Evolutionary conservation across 2,113 vertebrate species (phyloP), one percentile per base, ranked within the genome.

Genomic region (Syngnathus typhle): DNA sequence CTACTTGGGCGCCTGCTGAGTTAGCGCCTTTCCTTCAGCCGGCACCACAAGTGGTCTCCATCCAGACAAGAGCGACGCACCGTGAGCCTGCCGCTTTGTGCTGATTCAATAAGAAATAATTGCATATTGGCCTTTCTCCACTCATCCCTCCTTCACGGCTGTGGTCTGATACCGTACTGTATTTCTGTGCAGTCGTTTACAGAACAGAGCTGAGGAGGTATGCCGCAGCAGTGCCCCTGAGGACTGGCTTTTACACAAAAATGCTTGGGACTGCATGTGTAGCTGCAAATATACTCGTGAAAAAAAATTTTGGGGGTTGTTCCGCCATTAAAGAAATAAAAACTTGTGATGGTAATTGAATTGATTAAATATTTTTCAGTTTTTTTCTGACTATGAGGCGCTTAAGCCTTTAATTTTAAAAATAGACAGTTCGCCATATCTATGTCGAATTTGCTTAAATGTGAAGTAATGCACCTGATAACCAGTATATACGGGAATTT

Each of bases 31-130:
- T 79, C 27, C 73, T 79, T 77, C 65, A 74, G 70, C 67, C 76
- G 67, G 65, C 74, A 80, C 77, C 72, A 84, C 77, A 82, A 86
- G 80, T 83, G 80, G 78, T 83, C 69, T 71, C 74, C 81, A 85
- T 82, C 76, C 75, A 68, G 77, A 75, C 72, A 79, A 67, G 78
- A 88, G 79, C 8, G 32, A 62, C 58, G 56, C 54, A 27, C 68
- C 68, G 71, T 74, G 54, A 73, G 82, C 66, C 71, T 69, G 64
- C 78, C 73, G 75, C 76, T 89, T 83, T 87, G 78, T 84, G 84
- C 87, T 87, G 85, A 91, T 88, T 84, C 79, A 85, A 87, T 87
- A 81, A 86, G 79, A 87, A 88, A 82, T 84, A 87, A 89, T 84
- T 79, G 75, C 72, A 84, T 82, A 77, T 75, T 72, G 76, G 78